Evolutionary conservation across 1,140 invertebrate species (phyloP).

Genomic region (Calephelis nemesis): DNA sequence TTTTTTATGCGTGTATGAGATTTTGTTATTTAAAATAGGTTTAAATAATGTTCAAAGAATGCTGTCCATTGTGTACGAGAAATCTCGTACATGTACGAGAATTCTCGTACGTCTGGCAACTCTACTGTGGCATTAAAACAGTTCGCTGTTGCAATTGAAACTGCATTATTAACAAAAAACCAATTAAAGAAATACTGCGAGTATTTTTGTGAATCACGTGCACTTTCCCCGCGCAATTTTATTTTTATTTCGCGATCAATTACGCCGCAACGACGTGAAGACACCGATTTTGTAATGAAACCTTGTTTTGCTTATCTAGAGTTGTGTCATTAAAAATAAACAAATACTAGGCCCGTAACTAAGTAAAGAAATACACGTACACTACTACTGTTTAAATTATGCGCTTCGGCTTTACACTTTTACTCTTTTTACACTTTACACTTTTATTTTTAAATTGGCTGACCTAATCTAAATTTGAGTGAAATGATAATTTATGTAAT

Average conservation of each 20-base stretch:
- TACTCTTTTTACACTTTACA: too few relatives aligned
- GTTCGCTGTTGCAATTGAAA: background rate
- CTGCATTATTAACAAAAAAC: background rate
- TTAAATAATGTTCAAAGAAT: too few relatives aligned
- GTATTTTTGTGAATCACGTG: conserved; percentile 10
- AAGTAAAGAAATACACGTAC: too few relatives aligned
- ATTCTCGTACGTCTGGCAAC: background rate
- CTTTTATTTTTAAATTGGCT: too few relatives aligned
- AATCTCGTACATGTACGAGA: too few relatives aligned
- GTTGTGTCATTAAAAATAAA: background rate
- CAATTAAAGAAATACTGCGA: conserved; percentile 18
- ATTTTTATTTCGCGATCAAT: conserved; percentile 2
- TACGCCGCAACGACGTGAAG: background rate
- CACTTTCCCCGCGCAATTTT: conserved; percentile 3
- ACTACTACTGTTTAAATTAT: too few relatives aligned
- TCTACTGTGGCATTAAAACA: background rate
- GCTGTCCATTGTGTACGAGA: too few relatives aligned
- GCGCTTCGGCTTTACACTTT: too few relatives aligned
- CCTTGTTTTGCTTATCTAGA: background rate
- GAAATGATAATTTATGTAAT: too few relatives aligned
- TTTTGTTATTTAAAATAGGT: too few relatives aligned
- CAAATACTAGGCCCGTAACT: background rate
- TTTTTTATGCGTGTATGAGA: too few relatives aligned
- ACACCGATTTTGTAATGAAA: background rate
- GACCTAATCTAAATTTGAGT: too few relatives aligned